A percentile compares a stretch with the other conserved stretches of the same genome.
Conservation (phyloP, 2,888 invertebrate genomes). For the Hirtodrosophila confusa region DNA sequence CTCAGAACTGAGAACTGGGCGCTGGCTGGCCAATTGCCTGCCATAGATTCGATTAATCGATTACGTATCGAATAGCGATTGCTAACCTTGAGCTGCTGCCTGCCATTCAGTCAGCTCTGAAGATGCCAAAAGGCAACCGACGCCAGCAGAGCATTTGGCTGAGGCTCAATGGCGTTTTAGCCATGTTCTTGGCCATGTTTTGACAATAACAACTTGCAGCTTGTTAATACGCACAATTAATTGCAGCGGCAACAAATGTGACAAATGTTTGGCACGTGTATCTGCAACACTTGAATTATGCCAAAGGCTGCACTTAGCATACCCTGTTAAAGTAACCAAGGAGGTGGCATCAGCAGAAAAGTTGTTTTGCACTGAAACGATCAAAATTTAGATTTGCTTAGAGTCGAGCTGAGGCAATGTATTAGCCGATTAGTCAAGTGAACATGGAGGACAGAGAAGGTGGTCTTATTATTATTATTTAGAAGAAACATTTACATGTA, state of each 20-base stretch:
- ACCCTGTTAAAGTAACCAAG: conserved; percentile 25
- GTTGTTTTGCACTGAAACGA: too few relatives aligned
- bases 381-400: too few relatives aligned
- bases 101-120: neutral
- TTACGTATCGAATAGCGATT: conserved; percentile 12
- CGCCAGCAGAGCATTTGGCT: too few relatives aligned
- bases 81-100: conserved; percentile 14
- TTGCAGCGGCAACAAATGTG: conserved; percentile 23
- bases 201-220: conserved; percentile 23
- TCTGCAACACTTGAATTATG: conserved; percentile 45
- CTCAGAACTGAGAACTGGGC: conserved; percentile 16
- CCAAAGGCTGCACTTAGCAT: conserved; percentile 28
- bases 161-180: conserved; percentile 15
- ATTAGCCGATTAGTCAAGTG: neutral
- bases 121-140: conserved; percentile 6
- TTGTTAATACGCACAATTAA: conserved; percentile 49
- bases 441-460: neutral
- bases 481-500: too few relatives aligned
- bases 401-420: neutral
- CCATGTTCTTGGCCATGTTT: conserved; percentile 13
- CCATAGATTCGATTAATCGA: conserved; percentile 42
- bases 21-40: conserved; percentile 19
- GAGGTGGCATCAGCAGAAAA: too few relatives aligned
- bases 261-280: conserved; percentile 44
- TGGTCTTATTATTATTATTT: too few relatives aligned